Conservation (phyloP, 2,113 vertebrate genomes). For the Mormyrus lacerda region DNA sequence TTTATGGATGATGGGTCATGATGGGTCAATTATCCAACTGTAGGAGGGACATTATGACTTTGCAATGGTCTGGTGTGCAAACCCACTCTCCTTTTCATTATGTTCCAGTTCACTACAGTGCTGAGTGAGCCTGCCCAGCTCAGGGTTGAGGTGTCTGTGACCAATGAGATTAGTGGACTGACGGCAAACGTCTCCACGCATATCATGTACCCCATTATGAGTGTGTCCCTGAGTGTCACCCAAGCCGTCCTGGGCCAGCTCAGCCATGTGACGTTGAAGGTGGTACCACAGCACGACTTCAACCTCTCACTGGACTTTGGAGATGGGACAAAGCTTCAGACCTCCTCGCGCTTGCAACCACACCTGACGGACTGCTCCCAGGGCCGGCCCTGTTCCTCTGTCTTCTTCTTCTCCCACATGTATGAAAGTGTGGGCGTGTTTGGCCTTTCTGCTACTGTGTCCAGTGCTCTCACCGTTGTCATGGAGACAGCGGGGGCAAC, state of each 20-base stretch:
- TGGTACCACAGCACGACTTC: background rate
- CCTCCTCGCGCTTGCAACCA: background rate
- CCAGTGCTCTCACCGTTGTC: background rate
- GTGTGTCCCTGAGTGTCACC: background rate
- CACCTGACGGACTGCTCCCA: background rate
- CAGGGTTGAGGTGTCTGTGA: conserved; percentile 15
- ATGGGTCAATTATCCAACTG: background rate
- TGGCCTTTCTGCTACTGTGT: background rate
- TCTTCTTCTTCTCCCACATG: conserved; percentile 7
- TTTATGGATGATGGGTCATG: background rate
- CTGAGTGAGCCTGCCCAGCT: conserved; percentile 21
- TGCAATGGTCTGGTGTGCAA: background rate
- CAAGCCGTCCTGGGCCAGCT: background rate
- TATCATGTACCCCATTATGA: background rate
- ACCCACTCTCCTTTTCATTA: background rate
- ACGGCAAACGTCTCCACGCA: background rate
- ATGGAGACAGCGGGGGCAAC: background rate
- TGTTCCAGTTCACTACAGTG: conserved; percentile 17
- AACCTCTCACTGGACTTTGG: background rate
- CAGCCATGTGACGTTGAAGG: background rate
- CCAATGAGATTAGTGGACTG: conserved; percentile 18
- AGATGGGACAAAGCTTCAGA: background rate
- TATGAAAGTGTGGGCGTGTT: background rate
- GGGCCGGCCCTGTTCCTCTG: background rate
- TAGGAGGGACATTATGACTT: background rate